Evolutionary conservation across 2,113 vertebrate genomes (phyloP).

Genomic region (Sminthopsis crassicaudata): DNA sequence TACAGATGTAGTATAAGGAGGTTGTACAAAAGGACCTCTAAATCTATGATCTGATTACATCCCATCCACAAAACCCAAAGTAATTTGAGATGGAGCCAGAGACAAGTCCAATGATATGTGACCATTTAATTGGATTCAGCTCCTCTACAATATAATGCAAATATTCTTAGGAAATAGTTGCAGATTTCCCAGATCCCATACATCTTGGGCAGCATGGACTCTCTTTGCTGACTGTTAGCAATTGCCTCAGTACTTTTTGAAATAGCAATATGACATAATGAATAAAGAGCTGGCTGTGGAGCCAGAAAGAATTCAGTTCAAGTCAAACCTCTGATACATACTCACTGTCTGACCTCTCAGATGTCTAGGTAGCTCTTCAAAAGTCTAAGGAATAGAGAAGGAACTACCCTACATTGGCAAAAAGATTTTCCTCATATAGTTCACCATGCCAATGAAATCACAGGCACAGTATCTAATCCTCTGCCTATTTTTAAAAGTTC

Average conservation of each 20-base stretch:
- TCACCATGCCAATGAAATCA: background rate
- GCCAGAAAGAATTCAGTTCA: background rate
- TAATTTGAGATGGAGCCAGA: background rate
- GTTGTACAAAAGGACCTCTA: background rate
- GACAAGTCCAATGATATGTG: slow-evolving; percentile 23
- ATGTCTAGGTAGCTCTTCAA: background rate
- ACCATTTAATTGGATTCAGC: slow-evolving; percentile 15
- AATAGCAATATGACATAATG: background rate
- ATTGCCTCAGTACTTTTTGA: background rate
- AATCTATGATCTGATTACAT: background rate
- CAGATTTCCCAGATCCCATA: slow-evolving; percentile 39
- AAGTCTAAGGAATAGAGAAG: background rate
- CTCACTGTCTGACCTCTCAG: background rate
- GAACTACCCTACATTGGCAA: background rate
- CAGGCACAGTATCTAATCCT: background rate
- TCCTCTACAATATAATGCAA: slow-evolving; percentile 41
- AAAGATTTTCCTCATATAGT: background rate
- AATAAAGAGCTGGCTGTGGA: background rate
- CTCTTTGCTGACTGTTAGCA: slow-evolving; percentile 48
- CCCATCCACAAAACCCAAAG: background rate
- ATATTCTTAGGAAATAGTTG: slow-evolving; percentile 46
- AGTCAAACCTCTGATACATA: background rate
- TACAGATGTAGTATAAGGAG: background rate
- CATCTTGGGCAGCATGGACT: slow-evolving; percentile 52
- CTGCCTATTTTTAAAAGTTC: too few species aligned